Conservation (phyloP, 2,797 vertebrate species). For the Neopelma chrysocephalum region DNA sequence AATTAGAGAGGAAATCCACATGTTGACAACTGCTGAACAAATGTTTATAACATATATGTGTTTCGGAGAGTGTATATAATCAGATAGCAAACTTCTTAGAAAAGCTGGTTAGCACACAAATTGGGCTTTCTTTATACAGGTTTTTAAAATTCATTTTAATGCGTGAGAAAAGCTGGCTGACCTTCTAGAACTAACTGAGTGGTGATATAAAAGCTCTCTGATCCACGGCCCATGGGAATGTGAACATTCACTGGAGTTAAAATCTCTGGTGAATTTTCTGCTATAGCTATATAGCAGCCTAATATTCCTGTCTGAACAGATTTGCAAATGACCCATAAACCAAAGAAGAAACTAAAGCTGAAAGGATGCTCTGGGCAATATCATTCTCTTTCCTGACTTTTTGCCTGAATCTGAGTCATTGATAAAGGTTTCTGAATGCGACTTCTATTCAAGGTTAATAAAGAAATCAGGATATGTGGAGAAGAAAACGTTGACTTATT, state of each 20-base stretch:
- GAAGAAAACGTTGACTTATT: background rate
- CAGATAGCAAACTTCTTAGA: background rate
- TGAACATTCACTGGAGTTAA: slow-evolving; percentile 37
- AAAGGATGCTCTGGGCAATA: slow-evolving; percentile 22
- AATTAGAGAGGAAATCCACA: background rate
- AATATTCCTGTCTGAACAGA: slow-evolving; percentile 52
- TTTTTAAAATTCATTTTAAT: slow-evolving; percentile 38
- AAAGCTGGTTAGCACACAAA: background rate
- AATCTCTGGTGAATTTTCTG: slow-evolving; percentile 48
- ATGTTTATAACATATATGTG: background rate
- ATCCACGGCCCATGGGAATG: background rate
- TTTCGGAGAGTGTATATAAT: background rate
- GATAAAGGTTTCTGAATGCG: background rate
- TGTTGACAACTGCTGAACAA: background rate
- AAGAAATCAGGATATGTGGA: background rate
- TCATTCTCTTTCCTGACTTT: background rate
- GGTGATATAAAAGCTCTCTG: slow-evolving; percentile 31
- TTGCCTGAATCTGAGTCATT: background rate
- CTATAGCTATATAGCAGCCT: slow-evolving; percentile 12
- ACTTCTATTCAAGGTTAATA: background rate
- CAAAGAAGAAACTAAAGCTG: slow-evolving; percentile 22
- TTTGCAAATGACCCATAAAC: slow-evolving; percentile 59
- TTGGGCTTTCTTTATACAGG: background rate
- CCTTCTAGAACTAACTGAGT: background rate
- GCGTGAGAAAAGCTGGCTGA: background rate